phyloP scores from a whole-genome alignment of 1,140 invertebrate species.

The Zaprionus africanus region DNA sequence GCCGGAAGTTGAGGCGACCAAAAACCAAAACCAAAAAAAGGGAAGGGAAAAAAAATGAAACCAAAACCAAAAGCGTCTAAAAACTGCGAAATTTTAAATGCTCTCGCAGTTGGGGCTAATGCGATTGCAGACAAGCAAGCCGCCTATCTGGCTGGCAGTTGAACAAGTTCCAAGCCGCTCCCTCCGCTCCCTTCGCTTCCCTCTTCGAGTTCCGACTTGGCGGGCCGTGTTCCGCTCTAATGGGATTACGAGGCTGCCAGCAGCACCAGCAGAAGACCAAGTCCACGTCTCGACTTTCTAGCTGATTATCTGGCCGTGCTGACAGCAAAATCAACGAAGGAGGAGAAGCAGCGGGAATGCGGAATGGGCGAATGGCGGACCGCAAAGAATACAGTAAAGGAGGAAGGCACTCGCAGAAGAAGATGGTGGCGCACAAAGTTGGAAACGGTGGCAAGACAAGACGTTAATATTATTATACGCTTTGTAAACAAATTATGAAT shows the following conservation, averaged over 20 bases:
- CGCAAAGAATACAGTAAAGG: constrained; percentile 2
- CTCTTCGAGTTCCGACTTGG: constrained; percentile 35
- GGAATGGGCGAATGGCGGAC: background rate
- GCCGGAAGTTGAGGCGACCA: constrained; percentile 43
- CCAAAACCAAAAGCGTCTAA: constrained; percentile 16
- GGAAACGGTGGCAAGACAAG: constrained; percentile 53
- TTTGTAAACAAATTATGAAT: constrained; percentile 83
- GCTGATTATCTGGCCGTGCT: constrained; percentile 72
- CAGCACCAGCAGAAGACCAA: constrained; percentile 38
- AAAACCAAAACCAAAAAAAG: constrained; percentile 29
- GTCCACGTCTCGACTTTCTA: constrained; percentile 50
- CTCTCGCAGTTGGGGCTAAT: constrained; percentile 57
- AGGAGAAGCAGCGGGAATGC: background rate
- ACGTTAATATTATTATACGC: constrained; percentile 82
- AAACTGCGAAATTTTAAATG: constrained; percentile 43
- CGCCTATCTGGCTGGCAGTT: constrained; percentile 13
- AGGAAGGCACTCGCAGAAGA: background rate
- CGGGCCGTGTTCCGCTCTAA: constrained; percentile 45
- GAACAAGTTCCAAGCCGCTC: constrained; percentile 7
- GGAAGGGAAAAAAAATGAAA: constrained; percentile 29
- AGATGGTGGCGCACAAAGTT: constrained; percentile 9
- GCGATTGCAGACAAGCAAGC: constrained; percentile 59
- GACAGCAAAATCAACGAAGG: constrained; percentile 59
- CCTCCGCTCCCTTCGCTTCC: background rate
- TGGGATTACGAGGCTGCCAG: constrained; percentile 54